Evolutionary conservation across 2,797 vertebrate genomes (phyloP).

Genomic region (Odontamblyopus lacepedii): DNA sequence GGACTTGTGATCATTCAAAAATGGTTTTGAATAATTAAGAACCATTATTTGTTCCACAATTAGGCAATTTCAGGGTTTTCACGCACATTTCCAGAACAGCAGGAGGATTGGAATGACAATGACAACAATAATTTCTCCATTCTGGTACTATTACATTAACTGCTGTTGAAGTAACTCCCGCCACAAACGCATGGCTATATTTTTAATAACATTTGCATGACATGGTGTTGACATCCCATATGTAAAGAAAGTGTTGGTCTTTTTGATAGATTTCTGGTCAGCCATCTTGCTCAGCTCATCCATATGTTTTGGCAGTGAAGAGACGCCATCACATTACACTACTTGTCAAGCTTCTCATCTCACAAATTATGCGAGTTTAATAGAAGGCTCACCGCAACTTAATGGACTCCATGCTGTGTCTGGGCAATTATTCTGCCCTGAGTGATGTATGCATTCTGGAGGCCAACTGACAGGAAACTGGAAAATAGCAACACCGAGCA

Average conservation of each 20-base stretch:
- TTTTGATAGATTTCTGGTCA: not conserved
- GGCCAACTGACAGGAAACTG: conserved; percentile 52
- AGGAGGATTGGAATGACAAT: no score
- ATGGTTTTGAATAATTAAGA: no score
- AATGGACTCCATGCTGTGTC: conserved; percentile 72
- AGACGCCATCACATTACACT: conserved; percentile 67
- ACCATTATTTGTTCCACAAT: no score
- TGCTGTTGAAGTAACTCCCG: not conserved
- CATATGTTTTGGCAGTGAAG: conserved; percentile 63
- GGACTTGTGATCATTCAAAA: no score
- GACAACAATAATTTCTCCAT: no score
- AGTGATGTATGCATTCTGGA: conserved; percentile 56
- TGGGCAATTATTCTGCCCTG: conserved; percentile 73
- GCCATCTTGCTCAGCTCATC: conserved; percentile 15
- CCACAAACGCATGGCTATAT: not conserved
- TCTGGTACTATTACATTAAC: not conserved
- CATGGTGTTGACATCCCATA: not conserved
- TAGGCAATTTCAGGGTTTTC: no score
- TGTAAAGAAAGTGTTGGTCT: not conserved
- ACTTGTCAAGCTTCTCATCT: conserved; percentile 68
- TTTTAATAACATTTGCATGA: not conserved
- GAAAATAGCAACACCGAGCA: conserved; percentile 46
- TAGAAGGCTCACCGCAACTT: conserved; percentile 66
- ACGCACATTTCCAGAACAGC: no score
- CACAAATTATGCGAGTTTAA: conserved; percentile 73